Base-by-base conservation (phyloP, 2,888 invertebrate genomes). In the Acrobasis consociella region DNA sequence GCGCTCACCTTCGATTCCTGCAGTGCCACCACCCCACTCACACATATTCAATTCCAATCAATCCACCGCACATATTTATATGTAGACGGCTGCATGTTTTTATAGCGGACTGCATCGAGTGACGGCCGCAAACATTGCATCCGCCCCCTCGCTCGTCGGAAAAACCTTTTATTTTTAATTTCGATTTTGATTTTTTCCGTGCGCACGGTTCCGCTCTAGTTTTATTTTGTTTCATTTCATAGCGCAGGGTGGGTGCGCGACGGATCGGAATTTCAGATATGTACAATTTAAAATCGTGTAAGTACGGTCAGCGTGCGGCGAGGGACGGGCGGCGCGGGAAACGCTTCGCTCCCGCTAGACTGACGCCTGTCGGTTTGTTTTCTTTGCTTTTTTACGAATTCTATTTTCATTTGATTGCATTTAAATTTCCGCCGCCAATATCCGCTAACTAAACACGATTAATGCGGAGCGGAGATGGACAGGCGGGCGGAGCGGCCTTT, bases 381-480 rank as follows among this genome's bases (percentile, higher is more conserved):
- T 86, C 91, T 92, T 91, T 91, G 84, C 85, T 89, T 91, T 91
- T 92, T 91, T 87, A 85, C 87, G 78, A 86, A 90, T 91, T 89
- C 91, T 92, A 91, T 92, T 92, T 92, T 91, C 89, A 91, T 93
- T 91, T 92, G 91, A 92, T 91, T 92, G 92, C 91, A 92, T 92
- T 91, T 91, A 90, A 91, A 91, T 91, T 92, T 93, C 89, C 90
- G 84, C 88, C 89, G 90, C 89, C 92, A 87, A 93, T 93, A 93
- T 92, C 91, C 90, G 89, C 89, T 93, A 91, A 92, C 93, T 93
- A 93, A 93, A 93, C 93, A 93, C 92, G 93, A 93, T 93, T 93
- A 93, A 92, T 93, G 91, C 86, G 87, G 85, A 80, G 85, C 81
- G 86, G 81, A 86, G 89, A 90, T 86, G 90, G 91, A 91, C 89